Conservation (phyloP, 2,888 invertebrate genomes). For the Pemphredon lugubris region DNA sequence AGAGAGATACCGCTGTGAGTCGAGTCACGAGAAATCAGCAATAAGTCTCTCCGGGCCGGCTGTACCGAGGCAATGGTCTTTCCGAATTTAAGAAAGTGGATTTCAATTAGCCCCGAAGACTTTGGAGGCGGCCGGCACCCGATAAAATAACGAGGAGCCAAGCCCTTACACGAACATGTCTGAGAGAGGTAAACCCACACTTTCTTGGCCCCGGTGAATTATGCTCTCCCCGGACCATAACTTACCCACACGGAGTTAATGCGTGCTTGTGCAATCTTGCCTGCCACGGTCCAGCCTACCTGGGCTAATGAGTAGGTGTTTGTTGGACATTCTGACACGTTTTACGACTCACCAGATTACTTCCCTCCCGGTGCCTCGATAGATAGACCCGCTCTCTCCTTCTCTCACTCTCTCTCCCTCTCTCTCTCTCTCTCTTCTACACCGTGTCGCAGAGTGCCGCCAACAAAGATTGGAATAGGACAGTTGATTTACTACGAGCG, state of each 20-base stretch:
- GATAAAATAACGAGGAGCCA: constrained; percentile 75
- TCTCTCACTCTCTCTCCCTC: too few relatives aligned
- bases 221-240: constrained; percentile 75
- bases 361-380: constrained; percentile 64
- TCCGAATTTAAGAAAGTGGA: constrained; percentile 70
- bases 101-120: constrained; percentile 72
- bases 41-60: constrained; percentile 42
- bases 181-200: constrained; percentile 67
- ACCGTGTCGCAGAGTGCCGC: constrained; percentile 63
- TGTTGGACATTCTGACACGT: constrained; percentile 79
- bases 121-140: constrained; percentile 63
- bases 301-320: constrained; percentile 80
- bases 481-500: constrained; percentile 69
- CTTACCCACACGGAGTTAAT: constrained; percentile 77
- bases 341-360: constrained; percentile 80
- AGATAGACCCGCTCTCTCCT: constrained; percentile 67
- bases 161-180: constrained; percentile 69
- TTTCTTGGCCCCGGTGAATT: constrained; percentile 75
- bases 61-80: constrained; percentile 46
- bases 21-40: constrained; percentile 34
- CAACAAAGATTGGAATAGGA: constrained; percentile 70
- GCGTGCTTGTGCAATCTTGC: constrained; percentile 76
- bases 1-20: constrained; percentile 37
- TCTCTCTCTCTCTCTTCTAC: too few relatives aligned
- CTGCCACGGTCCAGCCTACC: constrained; percentile 72